Percentiles rank a stretch among this genome's conserved stretches.
Evolutionary conservation across 2,888 invertebrate species (phyloP).

Genomic region (Ennomos erosarius): DNA sequence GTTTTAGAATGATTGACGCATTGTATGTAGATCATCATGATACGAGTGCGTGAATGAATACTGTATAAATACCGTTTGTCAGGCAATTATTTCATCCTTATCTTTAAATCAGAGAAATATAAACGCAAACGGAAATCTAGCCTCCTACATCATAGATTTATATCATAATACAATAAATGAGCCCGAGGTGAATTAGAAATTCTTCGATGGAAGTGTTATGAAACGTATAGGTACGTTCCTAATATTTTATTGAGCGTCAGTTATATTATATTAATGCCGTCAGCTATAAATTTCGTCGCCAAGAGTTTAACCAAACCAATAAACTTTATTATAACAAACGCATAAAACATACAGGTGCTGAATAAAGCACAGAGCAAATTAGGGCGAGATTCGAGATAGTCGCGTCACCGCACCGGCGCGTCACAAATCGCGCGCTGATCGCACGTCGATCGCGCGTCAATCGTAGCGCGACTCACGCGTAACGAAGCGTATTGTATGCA

Average conservation of each 20-base stretch:
- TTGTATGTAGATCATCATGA: slow-evolving; percentile 46
- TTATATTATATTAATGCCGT: slow-evolving; percentile 12
- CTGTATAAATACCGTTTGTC: slow-evolving; percentile 31
- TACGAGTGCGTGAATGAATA: slow-evolving; percentile 36
- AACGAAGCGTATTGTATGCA: slow-evolving; percentile 80
- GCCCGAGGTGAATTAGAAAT: slow-evolving; percentile 18
- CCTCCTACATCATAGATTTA: slow-evolving; percentile 25
- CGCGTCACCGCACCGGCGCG: slow-evolving; percentile 47
- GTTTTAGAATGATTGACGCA: slow-evolving; percentile 49
- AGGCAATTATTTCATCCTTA: slow-evolving; percentile 40
- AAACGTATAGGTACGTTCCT: slow-evolving; percentile 16
- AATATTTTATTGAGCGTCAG: slow-evolving; percentile 14
- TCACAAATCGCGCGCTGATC: slow-evolving; percentile 55
- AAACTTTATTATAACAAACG: slow-evolving; percentile 14
- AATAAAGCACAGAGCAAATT: slow-evolving; percentile 67
- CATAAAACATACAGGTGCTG: slow-evolving; percentile 59
- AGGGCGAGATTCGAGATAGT: slow-evolving; percentile 59
- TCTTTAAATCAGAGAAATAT: slow-evolving; percentile 40
- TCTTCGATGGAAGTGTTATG: slow-evolving; percentile 21
- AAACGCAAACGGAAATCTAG: slow-evolving; percentile 31
- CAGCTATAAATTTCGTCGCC: slow-evolving; percentile 14
- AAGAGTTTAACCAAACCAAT: slow-evolving; percentile 5
- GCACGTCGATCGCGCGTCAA: slow-evolving; percentile 64
- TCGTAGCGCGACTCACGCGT: slow-evolving; percentile 54
- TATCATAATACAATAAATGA: slow-evolving; percentile 24